Conservation (phyloP, 2,113 vertebrate species). For the Pheucticus melanocephalus region DNA sequence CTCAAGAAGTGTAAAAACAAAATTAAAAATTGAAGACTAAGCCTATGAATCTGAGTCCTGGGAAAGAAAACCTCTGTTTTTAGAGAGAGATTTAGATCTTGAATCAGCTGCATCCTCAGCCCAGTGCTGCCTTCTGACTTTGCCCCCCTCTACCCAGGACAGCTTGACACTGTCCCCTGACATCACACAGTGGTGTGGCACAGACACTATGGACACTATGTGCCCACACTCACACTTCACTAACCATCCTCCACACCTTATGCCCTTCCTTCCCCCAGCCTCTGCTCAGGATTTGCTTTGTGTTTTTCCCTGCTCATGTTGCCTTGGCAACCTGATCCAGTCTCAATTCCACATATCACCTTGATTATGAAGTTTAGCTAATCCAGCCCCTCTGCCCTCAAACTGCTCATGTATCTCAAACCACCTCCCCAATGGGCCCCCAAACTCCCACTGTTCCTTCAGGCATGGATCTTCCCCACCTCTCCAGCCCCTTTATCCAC, state of each 20-base stretch:
- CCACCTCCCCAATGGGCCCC: not conserved
- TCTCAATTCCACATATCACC: not conserved
- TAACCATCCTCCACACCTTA: not conserved
- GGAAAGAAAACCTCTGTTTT: accelerated
- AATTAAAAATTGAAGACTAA: not conserved
- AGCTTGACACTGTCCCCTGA: not conserved
- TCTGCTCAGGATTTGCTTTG: not conserved
- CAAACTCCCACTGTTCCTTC: not conserved
- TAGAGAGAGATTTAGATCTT: not conserved
- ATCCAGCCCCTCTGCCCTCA: not conserved
- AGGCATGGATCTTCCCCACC: not conserved
- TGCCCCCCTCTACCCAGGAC: not conserved
- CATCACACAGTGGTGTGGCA: not conserved
- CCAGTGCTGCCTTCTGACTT: not conserved
- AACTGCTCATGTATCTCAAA: not conserved
- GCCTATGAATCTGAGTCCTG: not conserved
- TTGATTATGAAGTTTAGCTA: not conserved
- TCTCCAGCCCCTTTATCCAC: not conserved
- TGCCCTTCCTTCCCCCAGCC: not conserved
- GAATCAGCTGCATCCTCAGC: not conserved
- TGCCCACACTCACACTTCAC: not conserved
- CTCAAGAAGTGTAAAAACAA: not conserved
- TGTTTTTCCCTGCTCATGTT: not conserved
- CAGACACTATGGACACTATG: accelerated
- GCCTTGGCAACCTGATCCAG: not conserved